Conservation (phyloP, 2,888 invertebrate genomes). For the Arctia plantaginis region DNA sequence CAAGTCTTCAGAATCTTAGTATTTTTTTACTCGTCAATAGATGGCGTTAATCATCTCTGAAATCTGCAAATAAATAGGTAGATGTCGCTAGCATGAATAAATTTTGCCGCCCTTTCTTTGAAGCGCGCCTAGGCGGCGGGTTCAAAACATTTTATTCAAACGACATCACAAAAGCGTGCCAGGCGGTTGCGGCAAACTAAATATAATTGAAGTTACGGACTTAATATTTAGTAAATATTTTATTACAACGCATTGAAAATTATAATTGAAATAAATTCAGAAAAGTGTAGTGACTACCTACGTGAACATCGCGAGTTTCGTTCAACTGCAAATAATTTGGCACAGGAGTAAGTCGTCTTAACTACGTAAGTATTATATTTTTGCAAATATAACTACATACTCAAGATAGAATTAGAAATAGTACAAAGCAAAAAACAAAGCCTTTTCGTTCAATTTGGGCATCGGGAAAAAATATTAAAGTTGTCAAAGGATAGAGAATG, state of each 20-base stretch:
- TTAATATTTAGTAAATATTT: slow-evolving; percentile 4
- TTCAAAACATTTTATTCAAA: slow-evolving; percentile 79
- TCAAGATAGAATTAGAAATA: not conserved
- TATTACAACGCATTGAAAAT: slow-evolving; percentile 32
- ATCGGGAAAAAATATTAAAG: not conserved
- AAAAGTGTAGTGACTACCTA: slow-evolving; percentile 41
- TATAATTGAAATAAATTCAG: slow-evolving; percentile 27
- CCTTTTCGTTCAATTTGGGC: not conserved
- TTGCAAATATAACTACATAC: not conserved
- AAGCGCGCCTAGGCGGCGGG: slow-evolving; percentile 71
- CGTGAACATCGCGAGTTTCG: slow-evolving; percentile 27
- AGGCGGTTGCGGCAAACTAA: slow-evolving; percentile 64
- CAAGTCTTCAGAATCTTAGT: no score
- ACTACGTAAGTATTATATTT: slow-evolving; percentile 31
- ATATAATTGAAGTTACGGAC: slow-evolving; percentile 28
- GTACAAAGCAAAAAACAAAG: not conserved
- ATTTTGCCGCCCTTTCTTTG: slow-evolving; percentile 52
- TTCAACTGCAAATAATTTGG: slow-evolving; percentile 24
- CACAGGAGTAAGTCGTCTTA: slow-evolving; percentile 20
- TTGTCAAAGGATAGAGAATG: not conserved
- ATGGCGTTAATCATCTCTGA: slow-evolving; percentile 54
- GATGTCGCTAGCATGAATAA: slow-evolving; percentile 60
- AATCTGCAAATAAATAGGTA: slow-evolving; percentile 23
- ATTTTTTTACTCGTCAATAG: slow-evolving; percentile 62
- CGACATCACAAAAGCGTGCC: slow-evolving; percentile 80